Conservation (phyloP, 2,113 vertebrate species). For the Psilopsiagon aymara region DNA sequence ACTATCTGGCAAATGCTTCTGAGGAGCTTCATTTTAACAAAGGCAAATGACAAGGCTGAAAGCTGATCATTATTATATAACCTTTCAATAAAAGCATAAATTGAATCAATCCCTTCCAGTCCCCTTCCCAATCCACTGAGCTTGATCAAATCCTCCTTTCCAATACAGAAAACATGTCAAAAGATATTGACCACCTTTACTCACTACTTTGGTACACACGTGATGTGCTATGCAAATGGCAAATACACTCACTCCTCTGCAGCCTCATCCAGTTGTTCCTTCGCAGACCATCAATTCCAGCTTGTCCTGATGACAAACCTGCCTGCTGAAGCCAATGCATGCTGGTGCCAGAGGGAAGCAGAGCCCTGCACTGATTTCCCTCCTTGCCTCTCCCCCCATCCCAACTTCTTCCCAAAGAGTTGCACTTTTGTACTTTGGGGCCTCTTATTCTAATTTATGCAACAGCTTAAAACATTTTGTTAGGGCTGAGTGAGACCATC, state of each 20-base stretch:
- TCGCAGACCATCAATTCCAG: rapidly evolving
- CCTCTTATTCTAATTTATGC: conserved; percentile 82
- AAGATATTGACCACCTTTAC: not conserved
- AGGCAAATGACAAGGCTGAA: not conserved
- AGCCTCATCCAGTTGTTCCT: not conserved
- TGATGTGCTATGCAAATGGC: not conserved
- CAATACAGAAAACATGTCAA: not conserved
- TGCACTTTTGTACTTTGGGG: conserved; percentile 70
- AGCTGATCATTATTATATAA: not conserved
- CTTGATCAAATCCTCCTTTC: not conserved
- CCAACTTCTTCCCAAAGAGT: conserved; percentile 46
- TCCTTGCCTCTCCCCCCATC: not conserved
- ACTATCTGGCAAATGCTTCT: not conserved
- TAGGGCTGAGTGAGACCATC: conserved; percentile 84
- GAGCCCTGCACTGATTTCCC: not conserved
- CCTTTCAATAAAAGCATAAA: not conserved
- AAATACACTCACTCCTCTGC: not conserved
- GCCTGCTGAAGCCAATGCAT: not conserved
- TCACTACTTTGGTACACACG: not conserved
- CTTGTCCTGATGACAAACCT: not conserved
- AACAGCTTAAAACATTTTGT: conserved; percentile 82
- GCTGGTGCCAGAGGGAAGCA: not conserved
- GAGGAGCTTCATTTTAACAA: not conserved
- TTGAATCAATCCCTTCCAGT: not conserved
- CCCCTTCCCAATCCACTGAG: not conserved